Percentiles rank a stretch among this genome's conserved stretches.
phyloP scores from a whole-genome alignment of 2,888 invertebrate species.

The Rotaria sp. region DNA sequence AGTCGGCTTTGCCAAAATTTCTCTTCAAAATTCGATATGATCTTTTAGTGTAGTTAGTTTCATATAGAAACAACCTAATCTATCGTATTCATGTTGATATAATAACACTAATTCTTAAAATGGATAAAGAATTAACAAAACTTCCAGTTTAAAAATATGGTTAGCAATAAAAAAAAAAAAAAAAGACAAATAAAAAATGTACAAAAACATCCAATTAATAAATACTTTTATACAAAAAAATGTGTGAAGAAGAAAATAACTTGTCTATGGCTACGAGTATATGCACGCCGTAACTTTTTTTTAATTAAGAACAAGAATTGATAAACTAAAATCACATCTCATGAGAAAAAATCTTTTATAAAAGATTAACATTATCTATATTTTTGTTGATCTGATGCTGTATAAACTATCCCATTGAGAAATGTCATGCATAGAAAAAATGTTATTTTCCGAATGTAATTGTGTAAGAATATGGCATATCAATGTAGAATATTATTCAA shows the following conservation, averaged over 20 bases:
- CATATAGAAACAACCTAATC: neutral
- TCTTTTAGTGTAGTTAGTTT: neutral
- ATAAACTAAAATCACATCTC: conserved; percentile 62
- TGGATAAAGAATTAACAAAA: conserved; percentile 94
- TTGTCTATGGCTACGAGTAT: conserved; percentile 75
- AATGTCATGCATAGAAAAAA: too few relatives aligned
- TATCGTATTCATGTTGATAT: conserved; percentile 70
- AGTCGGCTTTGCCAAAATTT: too few relatives aligned
- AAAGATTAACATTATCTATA: too few relatives aligned
- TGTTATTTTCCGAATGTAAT: too few relatives aligned
- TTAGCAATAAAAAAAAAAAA: too few relatives aligned
- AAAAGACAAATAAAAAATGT: conserved; percentile 60
- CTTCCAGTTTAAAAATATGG: conserved; percentile 55
- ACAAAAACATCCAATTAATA: conserved; percentile 82
- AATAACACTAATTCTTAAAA: conserved; percentile 80
- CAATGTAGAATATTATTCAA: too few relatives aligned
- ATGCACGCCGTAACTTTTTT: too few relatives aligned
- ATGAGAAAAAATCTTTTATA: conserved; percentile 62
- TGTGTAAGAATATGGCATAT: too few relatives aligned
- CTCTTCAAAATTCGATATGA: too few relatives aligned
- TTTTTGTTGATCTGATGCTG: too few relatives aligned
- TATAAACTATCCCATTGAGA: too few relatives aligned
- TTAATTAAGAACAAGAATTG: too few relatives aligned
- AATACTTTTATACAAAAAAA: conserved; percentile 95
- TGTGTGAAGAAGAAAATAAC: conserved; percentile 88